These are phyloP conservation scores for Pteronura brasiliensis DNA, from an alignment of 2,113 vertebrate genomes.

Conservation along the genomic window DNA sequence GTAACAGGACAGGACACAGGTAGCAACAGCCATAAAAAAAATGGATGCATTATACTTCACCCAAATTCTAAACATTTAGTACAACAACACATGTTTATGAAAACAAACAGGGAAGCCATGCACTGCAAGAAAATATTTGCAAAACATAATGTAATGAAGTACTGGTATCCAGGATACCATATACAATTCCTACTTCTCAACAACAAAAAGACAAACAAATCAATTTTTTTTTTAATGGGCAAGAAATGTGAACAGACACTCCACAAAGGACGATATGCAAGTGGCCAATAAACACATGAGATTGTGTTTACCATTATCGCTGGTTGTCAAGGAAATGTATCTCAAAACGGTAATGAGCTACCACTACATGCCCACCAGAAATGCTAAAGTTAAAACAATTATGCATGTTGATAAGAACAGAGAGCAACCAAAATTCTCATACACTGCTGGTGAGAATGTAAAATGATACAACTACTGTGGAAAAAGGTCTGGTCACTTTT, in stretches of 20 bases:
- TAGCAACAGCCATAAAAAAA: background rate
- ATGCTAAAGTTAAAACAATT: background rate
- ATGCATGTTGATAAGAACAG: background rate
- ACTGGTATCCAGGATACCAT: background rate
- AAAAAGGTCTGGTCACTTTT: background rate
- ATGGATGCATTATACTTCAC: background rate
- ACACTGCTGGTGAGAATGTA: background rate
- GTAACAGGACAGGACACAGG: background rate
- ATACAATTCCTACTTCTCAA: background rate
- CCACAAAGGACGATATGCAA: background rate
- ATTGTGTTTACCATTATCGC: background rate
- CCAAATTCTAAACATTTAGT: background rate
- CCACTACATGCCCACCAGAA: background rate
- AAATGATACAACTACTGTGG: background rate
- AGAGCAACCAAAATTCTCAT: background rate
- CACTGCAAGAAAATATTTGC: background rate
- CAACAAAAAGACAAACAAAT: background rate
- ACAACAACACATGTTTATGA: background rate
- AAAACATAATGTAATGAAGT: background rate
- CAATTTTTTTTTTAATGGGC: background rate
- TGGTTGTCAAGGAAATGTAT: background rate
- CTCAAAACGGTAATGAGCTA: background rate
- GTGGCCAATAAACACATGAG: background rate
- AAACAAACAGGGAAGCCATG: background rate
- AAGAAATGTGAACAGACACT: background rate